Percentiles rank a stretch among this genome's conserved stretches.
Conservation (phyloP, 2,113 vertebrate genomes). For the Sisor rabdophorus region DNA sequence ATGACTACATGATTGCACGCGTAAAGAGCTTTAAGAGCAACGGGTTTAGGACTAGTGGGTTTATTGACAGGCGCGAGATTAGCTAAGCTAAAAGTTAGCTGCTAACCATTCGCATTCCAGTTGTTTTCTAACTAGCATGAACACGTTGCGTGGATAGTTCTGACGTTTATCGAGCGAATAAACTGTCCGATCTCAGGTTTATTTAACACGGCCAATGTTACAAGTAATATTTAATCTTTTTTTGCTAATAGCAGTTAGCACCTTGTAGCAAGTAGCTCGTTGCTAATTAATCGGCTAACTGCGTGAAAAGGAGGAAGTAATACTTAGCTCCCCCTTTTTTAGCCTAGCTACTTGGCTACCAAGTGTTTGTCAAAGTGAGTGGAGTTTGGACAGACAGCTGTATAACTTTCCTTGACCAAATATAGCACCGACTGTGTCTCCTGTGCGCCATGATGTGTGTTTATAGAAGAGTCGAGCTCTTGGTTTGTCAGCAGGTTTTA, state of each 20-base stretch:
- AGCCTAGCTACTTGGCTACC: no score
- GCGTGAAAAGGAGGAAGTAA: neutral
- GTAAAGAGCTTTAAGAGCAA: neutral
- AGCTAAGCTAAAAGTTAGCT: neutral
- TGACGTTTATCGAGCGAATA: neutral
- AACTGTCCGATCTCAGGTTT: neutral
- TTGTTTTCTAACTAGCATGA: neutral
- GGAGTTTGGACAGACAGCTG: neutral
- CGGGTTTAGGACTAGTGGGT: neutral
- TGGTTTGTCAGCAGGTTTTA: neutral
- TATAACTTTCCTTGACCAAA: conserved; percentile 7
- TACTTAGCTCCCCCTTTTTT: no score
- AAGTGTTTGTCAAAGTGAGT: neutral
- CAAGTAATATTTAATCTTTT: neutral
- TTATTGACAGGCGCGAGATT: no score
- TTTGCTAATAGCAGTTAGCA: neutral
- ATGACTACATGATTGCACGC: neutral
- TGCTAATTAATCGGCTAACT: neutral
- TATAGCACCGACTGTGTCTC: neutral
- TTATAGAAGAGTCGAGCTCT: neutral
- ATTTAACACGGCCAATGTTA: no score
- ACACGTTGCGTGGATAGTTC: neutral
- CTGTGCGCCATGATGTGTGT: neutral
- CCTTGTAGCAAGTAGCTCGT: neutral
- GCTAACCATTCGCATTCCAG: neutral